A percentile compares a stretch with the other conserved stretches of the same genome.
These are phyloP conservation scores for Philaethria dido DNA, from an alignment of 2,888 invertebrate species.

Conservation along the genomic window DNA sequence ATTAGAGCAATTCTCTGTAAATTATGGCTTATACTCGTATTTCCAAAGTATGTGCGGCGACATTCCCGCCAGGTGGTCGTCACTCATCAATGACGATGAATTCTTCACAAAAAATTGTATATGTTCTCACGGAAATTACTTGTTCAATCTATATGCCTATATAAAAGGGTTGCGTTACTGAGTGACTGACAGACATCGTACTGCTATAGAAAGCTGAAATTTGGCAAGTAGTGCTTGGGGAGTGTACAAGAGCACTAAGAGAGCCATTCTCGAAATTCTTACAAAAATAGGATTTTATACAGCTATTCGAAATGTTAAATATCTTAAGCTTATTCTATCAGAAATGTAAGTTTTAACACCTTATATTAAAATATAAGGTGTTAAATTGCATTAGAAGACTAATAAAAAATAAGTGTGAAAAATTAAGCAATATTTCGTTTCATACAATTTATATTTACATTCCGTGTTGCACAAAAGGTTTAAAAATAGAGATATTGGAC, in stretches of 20 bases:
- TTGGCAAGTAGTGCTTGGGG: too few relatives aligned
- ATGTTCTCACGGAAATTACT: conserved; percentile 15
- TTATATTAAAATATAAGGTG: not conserved
- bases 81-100: conserved; percentile 22
- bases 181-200: too few relatives aligned
- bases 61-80: conserved; percentile 12
- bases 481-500: too few relatives aligned
- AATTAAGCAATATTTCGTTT: too few relatives aligned
- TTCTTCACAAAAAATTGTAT: not conserved
- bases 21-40: not conserved
- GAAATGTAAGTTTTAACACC: not conserved
- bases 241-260: too few relatives aligned
- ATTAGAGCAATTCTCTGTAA: not conserved
- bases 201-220: too few relatives aligned
- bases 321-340: not conserved
- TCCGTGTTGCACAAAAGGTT: too few relatives aligned
- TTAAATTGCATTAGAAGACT: not conserved
- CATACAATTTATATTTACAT: too few relatives aligned
- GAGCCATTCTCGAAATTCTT: too few relatives aligned
- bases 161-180: too few relatives aligned
- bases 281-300: too few relatives aligned
- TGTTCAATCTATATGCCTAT: too few relatives aligned
- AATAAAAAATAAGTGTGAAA: not conserved
- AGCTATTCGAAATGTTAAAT: conserved; percentile 10
- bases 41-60: not conserved